Conservation (phyloP, 2,888 invertebrate genomes). For the Calliopum simillimum region DNA sequence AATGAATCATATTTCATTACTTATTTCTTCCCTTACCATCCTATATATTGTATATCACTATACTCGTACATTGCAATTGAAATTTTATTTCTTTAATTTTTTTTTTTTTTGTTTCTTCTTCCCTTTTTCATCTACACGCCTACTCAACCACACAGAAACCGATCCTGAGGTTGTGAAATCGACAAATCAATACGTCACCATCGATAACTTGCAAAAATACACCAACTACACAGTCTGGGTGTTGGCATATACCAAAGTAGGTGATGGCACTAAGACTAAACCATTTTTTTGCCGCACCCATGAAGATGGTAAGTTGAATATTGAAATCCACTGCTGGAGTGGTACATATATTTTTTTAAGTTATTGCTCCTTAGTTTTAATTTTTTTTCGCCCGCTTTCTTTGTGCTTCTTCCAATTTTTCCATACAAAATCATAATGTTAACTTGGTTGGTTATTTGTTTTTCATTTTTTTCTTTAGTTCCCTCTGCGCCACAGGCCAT, state of each 20-base stretch:
- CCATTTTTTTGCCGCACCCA: slow-evolving; percentile 89
- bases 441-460: slow-evolving; percentile 1
- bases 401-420: neutral
- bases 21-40: too few species aligned
- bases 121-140: neutral
- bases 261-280: slow-evolving; percentile 87
- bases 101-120: neutral
- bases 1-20: slow-evolving; percentile 5
- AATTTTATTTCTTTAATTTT: neutral
- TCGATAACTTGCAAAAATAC: slow-evolving; percentile 83
- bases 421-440: too few species aligned
- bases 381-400: neutral
- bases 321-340: neutral
- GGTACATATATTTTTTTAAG: neutral
- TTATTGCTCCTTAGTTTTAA: neutral
- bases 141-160: slow-evolving; percentile 70
- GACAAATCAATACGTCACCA: slow-evolving; percentile 68
- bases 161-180: slow-evolving; percentile 81
- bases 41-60: too few species aligned
- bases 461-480: slow-evolving; percentile 68
- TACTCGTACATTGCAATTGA: too few species aligned
- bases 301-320: slow-evolving; percentile 79
- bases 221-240: slow-evolving; percentile 94
- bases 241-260: slow-evolving; percentile 87
- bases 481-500: slow-evolving; percentile 91